phyloP scores from a whole-genome alignment of 2,888 invertebrate species.

The Teleiodes luculella region DNA sequence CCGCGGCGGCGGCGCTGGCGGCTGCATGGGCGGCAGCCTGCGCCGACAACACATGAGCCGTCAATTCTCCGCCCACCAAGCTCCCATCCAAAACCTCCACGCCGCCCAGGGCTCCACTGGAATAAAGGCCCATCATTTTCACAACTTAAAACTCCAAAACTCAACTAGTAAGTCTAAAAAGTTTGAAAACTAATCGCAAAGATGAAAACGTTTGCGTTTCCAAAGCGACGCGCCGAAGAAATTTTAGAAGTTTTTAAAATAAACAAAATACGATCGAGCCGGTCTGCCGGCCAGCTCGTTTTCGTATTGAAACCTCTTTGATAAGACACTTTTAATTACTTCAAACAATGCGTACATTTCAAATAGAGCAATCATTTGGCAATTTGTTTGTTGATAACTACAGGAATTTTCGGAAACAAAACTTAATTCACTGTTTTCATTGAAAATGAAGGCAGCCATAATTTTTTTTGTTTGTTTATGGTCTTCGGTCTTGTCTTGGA shows the following conservation, averaged over 20 bases:
- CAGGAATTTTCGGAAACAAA: background rate
- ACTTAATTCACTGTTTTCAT: background rate
- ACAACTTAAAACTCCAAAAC: slow-evolving; percentile 43
- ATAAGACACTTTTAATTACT: background rate
- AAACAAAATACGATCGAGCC: slow-evolving; percentile 42
- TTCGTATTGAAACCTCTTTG: slow-evolving; percentile 5
- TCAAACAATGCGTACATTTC: slow-evolving; percentile 28
- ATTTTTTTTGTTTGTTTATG: slow-evolving; percentile 15
- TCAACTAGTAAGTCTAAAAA: too few species aligned
- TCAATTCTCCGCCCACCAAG: slow-evolving; percentile 63
- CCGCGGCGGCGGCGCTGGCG: slow-evolving; percentile 60
- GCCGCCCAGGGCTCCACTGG: slow-evolving; percentile 78
- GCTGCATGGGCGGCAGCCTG: slow-evolving; percentile 75
- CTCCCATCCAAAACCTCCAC: slow-evolving; percentile 69
- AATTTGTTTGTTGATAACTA: slow-evolving; percentile 15
- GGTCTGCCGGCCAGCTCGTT: slow-evolving; percentile 22
- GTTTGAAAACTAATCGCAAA: too few species aligned
- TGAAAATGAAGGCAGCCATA: slow-evolving; percentile 13
- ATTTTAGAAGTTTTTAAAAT: slow-evolving; percentile 1
- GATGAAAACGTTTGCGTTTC: background rate
- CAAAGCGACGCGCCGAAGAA: slow-evolving; percentile 1
- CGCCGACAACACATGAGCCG: slow-evolving; percentile 65
- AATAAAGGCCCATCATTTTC: slow-evolving; percentile 73
- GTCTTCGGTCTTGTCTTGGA: slow-evolving; percentile 1
- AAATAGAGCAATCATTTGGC: slow-evolving; percentile 29